A percentile compares a stretch with the other conserved stretches of the same genome.
These are phyloP conservation scores for Ceyx cyanopectus DNA, from an alignment of 2,113 vertebrate genomes.

Conservation along the genomic window DNA sequence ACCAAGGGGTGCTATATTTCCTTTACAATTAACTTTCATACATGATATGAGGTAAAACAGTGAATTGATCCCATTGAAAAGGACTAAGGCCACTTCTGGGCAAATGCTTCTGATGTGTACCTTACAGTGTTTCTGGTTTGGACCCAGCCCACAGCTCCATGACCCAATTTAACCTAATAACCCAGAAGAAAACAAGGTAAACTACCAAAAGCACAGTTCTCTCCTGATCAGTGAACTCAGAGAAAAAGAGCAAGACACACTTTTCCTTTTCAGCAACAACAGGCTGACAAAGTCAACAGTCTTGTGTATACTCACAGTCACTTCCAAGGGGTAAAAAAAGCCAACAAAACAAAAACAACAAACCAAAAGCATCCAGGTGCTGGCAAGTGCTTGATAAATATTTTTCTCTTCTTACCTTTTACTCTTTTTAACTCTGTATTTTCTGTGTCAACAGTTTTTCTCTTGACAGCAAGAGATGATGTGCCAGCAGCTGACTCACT, in stretches of 20 bases:
- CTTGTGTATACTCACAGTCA: not conserved
- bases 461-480: constrained; percentile 74
- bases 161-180: not conserved
- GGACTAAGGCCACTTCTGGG: not conserved
- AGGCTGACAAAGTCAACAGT: not conserved
- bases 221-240: not conserved
- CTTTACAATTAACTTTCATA: not conserved
- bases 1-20: not conserved
- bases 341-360: not conserved
- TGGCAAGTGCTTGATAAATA: not conserved
- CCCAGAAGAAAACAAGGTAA: not conserved
- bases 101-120: not conserved
- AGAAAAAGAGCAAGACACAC: not conserved
- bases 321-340: not conserved
- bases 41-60: not conserved
- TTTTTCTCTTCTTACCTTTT: constrained; percentile 67
- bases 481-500: constrained; percentile 25
- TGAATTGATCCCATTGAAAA: not conserved
- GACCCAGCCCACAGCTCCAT: not conserved
- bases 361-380: not conserved
- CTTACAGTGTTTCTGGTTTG: not conserved
- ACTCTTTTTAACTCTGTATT: constrained; percentile 74
- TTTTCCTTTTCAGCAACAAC: not conserved
- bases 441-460: constrained; percentile 80
- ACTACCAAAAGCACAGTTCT: not conserved